Evolutionary conservation across 2,888 invertebrate species (phyloP).

Genomic region (Melanostoma mellinum): DNA sequence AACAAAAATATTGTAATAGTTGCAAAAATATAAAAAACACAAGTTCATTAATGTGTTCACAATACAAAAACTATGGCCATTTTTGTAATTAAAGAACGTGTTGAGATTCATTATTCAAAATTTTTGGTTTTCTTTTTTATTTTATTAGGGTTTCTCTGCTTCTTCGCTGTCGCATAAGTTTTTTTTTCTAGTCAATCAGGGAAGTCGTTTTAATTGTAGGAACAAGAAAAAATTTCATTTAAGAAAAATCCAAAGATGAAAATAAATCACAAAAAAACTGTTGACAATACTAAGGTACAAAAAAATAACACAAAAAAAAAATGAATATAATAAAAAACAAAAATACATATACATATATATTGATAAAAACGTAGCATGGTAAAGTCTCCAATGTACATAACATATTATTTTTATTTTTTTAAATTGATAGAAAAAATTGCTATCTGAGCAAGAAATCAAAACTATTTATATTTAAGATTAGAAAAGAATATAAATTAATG

Average conservation of each 20-base stretch:
- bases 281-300: conserved; percentile 71
- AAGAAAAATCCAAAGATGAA: conserved; percentile 29
- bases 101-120: conserved; percentile 20
- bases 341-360: conserved; percentile 4
- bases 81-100: conserved; percentile 41
- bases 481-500: conserved; percentile 14
- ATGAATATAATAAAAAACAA: conserved; percentile 22
- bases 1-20: conserved; percentile 1
- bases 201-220: conserved; percentile 53
- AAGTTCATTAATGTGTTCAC: no score
- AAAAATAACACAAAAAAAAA: conserved; percentile 31
- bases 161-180: conserved; percentile 25
- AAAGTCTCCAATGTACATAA: conserved; percentile 48
- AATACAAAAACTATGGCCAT: conserved; percentile 16
- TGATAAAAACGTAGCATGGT: not conserved
- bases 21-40: conserved; percentile 9
- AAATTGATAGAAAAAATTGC: conserved; percentile 11
- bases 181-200: conserved; percentile 64
- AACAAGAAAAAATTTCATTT: not conserved
- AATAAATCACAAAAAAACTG: conserved; percentile 29
- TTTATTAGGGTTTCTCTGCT: conserved; percentile 24
- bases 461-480: conserved; percentile 36
- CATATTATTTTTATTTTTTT: not conserved
- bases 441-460: conserved; percentile 50
- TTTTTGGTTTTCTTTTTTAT: conserved; percentile 11